Conservation (phyloP, 2,797 vertebrate species). For the Heliangelus exortis region DNA sequence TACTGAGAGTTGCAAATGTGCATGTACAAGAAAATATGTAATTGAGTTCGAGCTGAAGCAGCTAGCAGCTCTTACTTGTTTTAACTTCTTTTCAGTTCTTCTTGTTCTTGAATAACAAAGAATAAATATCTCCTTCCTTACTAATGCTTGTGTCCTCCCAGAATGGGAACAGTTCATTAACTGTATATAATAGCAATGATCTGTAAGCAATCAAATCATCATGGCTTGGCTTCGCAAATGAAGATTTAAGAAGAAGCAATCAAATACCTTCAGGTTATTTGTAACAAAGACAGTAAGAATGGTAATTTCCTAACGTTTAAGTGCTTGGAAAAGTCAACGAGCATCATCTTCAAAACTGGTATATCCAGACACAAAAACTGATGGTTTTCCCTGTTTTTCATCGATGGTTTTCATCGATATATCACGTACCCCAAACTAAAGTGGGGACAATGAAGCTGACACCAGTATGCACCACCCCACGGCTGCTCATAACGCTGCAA, state of each 20-base stretch:
- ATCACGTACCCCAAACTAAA: not conserved
- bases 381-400: not conserved
- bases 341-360: not conserved
- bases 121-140: not conserved
- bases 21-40: not conserved
- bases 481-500: not conserved
- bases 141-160: not conserved
- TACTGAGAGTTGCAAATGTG: not conserved
- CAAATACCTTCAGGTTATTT: not conserved
- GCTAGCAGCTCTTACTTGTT: not conserved
- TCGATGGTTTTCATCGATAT: not conserved
- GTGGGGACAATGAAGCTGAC: not conserved
- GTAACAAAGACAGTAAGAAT: not conserved
- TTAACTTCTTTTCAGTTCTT: slow-evolving; percentile 16
- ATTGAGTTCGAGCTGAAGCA: not conserved
- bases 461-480: not conserved
- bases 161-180: not conserved
- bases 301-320: not conserved
- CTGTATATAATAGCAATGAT: not conserved
- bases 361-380: not conserved
- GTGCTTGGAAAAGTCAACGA: not conserved
- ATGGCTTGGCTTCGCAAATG: too few species aligned
- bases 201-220: not conserved
- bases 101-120: not conserved
- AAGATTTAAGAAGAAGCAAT: not conserved